These are phyloP conservation scores for Salvelinus fontinalis DNA, from an alignment of 2,113 vertebrate species.

Conservation along the genomic window DNA sequence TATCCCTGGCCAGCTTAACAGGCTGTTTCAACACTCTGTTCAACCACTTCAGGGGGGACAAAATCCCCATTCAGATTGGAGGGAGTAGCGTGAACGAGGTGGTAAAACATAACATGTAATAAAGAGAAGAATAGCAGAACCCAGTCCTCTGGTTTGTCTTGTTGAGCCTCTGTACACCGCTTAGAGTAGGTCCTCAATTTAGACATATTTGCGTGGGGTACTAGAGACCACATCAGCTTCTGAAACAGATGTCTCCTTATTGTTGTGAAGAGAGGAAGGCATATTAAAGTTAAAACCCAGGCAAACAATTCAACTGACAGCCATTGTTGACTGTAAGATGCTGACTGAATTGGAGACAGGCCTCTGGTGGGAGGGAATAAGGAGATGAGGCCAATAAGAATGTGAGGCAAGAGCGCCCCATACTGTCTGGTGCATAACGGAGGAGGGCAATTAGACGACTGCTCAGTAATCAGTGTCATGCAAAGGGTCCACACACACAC, in stretches of 20 bases:
- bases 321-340: not conserved
- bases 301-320: constrained; percentile 16
- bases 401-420: constrained; percentile 56
- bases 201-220: constrained; percentile 26
- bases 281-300: constrained; percentile 18
- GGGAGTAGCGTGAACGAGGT: constrained; percentile 1
- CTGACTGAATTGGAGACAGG: not conserved
- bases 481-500: not conserved
- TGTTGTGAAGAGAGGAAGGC: constrained; percentile 23
- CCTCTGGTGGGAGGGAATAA: not conserved
- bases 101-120: constrained; percentile 17
- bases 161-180: constrained; percentile 18
- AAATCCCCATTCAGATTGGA: constrained; percentile 25
- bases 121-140: not conserved
- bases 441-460: not conserved
- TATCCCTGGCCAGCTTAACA: constrained; percentile 6
- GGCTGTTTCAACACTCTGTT: constrained; percentile 23
- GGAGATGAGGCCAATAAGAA: constrained; percentile 5
- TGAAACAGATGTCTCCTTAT: constrained; percentile 48
- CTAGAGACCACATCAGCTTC: constrained; percentile 25
- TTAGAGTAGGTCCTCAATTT: constrained; percentile 14
- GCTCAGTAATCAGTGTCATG: not conserved
- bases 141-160: not conserved
- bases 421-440: constrained; percentile 38
- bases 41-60: constrained; percentile 15